Conservation (phyloP, 2,797 vertebrate species). For the Ispidina picta region DNA sequence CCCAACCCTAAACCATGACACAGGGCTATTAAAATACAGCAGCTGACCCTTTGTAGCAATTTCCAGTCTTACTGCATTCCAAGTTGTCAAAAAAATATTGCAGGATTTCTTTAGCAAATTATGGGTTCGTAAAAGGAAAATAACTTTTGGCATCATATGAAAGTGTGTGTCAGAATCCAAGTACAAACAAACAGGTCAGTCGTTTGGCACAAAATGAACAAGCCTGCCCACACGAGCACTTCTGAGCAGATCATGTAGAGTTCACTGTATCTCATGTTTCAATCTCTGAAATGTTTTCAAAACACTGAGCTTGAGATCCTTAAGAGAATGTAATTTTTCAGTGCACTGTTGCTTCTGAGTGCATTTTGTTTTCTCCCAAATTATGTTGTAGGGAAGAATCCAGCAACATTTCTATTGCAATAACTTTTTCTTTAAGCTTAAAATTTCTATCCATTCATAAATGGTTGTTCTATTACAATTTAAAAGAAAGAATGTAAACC, state of each 20-base stretch:
- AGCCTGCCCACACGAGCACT: neutral
- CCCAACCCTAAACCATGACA: too few species aligned
- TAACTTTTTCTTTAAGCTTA: neutral
- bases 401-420: neutral
- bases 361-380: neutral
- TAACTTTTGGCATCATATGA: neutral
- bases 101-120: neutral
- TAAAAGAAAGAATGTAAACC: neutral
- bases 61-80: neutral
- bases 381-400: neutral
- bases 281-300: neutral
- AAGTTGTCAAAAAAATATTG: neutral
- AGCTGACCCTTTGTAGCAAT: neutral
- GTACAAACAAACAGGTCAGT: neutral
- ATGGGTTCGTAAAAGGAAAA: neutral
- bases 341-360: neutral
- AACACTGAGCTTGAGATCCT: neutral
- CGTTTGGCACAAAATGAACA: neutral
- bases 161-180: neutral
- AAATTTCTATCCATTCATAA: neutral
- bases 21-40: neutral
- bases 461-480: neutral
- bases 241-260: neutral
- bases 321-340: neutral
- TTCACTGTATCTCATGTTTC: neutral